Evolutionary conservation across 2,888 invertebrate species (phyloP), one percentile per base, ranked within the genome.

Genomic region (Unio pictorum): DNA sequence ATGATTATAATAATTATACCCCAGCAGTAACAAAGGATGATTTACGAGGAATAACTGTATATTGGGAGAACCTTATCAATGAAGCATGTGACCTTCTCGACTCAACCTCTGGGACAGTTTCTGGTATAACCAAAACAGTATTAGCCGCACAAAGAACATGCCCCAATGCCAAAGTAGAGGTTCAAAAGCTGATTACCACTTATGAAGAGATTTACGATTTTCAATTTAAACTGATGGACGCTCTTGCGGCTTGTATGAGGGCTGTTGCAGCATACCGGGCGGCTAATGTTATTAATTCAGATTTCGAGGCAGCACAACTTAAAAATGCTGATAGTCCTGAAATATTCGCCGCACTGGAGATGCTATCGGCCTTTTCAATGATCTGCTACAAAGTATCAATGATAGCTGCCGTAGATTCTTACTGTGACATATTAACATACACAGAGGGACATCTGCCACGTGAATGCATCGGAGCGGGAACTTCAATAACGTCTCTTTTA

Each of bases 171-270:
- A 55, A 55, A 23, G 55, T 54, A 3, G 63, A 63, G 23, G 63
- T 63, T 45, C 63, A 63, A 3, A 63, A 54, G 55, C 4, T 63
- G 15, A 55, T 63, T 4, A 26, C 55, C 8, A 18, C 55, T 3
- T 26, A 54, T 23, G 63, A 63, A 63, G 63, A 63, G 26, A 63
- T 63, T n/a, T 63, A 55, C 55, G 63, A 63, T 5, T 63, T 63
- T 8, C 63, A 63, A 54, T 63, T 63, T 63, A 55, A 63, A 11
- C 4, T 63, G 55, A 63, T 63, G 63, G 63, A 63, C 23, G 5
- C 63, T 18, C 45, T 63, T 18, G 55, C 63, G n/a, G 63, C 54
- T 6, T 63, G 63, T 17, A 55, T 63, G n/a, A 11, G 63, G 18
- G 63, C 63, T 8, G 28, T 54, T n/a, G 26, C 54, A 23, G 28